phyloP scores from a whole-genome alignment of 2,888 invertebrate genomes.

The Amphipyra tragopoginis region DNA sequence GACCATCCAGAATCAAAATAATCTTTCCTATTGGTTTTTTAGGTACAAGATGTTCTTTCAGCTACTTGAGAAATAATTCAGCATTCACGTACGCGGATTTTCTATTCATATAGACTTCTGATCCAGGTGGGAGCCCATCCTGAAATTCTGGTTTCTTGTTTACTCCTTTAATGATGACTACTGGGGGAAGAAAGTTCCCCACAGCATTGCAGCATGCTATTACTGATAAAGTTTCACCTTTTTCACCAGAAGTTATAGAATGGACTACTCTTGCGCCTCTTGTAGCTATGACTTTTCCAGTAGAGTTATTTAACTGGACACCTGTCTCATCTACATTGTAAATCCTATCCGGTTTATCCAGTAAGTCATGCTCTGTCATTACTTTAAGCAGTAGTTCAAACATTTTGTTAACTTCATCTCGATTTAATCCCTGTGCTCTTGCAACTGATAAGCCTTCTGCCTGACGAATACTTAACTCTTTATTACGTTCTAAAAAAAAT shows the following conservation, averaged over 20 bases:
- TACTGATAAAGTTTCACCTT: slow-evolving; percentile 57
- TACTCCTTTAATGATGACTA: slow-evolving; percentile 28
- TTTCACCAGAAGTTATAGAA: slow-evolving; percentile 54
- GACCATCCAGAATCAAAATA: slow-evolving; percentile 19
- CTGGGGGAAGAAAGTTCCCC: slow-evolving; percentile 23
- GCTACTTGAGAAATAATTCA: slow-evolving; percentile 21
- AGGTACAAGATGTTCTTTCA: slow-evolving; percentile 17
- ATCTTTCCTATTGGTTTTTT: slow-evolving; percentile 20
- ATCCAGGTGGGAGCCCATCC: slow-evolving; percentile 50
- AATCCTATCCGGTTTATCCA: too few relatives aligned
- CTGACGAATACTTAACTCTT: too few relatives aligned
- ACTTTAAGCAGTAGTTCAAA: too few relatives aligned
- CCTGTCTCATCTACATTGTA: too few relatives aligned
- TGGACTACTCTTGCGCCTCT: slow-evolving; percentile 63
- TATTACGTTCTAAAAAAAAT: too few relatives aligned
- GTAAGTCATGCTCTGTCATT: too few relatives aligned
- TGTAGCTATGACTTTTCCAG: slow-evolving; percentile 61
- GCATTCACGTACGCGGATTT: slow-evolving; percentile 39
- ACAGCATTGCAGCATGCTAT: slow-evolving; percentile 31
- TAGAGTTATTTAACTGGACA: too few relatives aligned
- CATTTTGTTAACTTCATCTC: too few relatives aligned
- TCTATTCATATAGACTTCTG: slow-evolving; percentile 50
- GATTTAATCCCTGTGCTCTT: too few relatives aligned
- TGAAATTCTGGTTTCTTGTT: slow-evolving; percentile 57
- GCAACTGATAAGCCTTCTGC: too few relatives aligned